Base-by-base conservation (phyloP, 2,888 invertebrate species). In the Hirtodrosophila confusa region DNA sequence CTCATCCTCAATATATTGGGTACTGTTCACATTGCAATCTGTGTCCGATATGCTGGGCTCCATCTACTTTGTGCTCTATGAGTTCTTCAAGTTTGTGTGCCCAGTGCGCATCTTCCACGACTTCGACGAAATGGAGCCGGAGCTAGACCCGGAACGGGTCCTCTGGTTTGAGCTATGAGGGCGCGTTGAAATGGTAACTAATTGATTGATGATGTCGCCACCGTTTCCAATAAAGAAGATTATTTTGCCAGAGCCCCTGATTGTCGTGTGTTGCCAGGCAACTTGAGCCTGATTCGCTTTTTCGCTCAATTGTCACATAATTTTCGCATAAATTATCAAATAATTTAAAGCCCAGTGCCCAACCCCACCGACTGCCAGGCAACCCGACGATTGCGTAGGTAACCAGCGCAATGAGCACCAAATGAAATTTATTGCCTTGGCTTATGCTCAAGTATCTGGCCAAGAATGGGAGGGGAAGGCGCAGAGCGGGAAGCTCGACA, bases 271-370 rank as follows among this genome's bases (percentile, higher is more conserved):
- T 66, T 70, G 53, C 65, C 29, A 10, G 23, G 70, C 51, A 60
- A 69, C 65, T 41, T 33, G 53, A 69, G 55, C 35, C 33, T 12
- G 40, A 53, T 51, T 49, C 31, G 43, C 7, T 7, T 62, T 75
- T 64, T 61, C 70, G 67, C 80, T 69, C 88, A 76, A 88, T 88
- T 86, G 75, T 86, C 84, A 88, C 86, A 86, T 84, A 83, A 86
- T 88, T 86, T 84, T 75, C 86, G 50, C 84, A 84, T 84, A 84
- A 84, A 84, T 84, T 84, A 77, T 84, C 75, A 86, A 84, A 88
- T 88, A 79, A 80, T 88, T 88, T 84, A 69, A 83, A 74, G 66
- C 65, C 55, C 41, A 31, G 37, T 9, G n/a, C 10, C 9, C 11
- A 10, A 17, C 40, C 29, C 8, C n/a, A 1, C 8, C 17, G 23